Evolutionary conservation across 2,888 invertebrate genomes (phyloP), one percentile per base, ranked within the genome.

Genomic region (Pyrgus malvae): DNA sequence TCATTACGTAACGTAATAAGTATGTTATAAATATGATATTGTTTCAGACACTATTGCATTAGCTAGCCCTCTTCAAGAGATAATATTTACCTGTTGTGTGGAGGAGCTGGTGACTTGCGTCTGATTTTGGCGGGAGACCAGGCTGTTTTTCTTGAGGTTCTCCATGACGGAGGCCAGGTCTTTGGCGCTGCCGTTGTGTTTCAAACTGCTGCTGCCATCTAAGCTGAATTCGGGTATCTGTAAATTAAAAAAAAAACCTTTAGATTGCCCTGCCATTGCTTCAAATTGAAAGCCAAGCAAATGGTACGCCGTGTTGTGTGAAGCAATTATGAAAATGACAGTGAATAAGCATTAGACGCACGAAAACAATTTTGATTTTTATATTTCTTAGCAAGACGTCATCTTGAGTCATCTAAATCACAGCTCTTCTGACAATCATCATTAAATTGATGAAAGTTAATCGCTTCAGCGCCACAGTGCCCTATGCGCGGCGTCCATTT

Each of bases 91-190:
- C 88, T 92, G 92, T 69, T 92, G 91, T 60, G 87, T 71, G 19
- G 90, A 83, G 50, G 83, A 92, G 64, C 90, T 86, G 61, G 92
- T 91, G 72, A 92, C 91, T 73, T 92, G 92, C 7, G 88, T 84
- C 66, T 90, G 90, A 63, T 85, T 90, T 72, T 88, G 90, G 48
- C 84, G 81, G 58, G 82, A 80, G 60, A 80, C 75, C 56, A 82
- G 78, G 73, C 91, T 93, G 79, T 92, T 93, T 78, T 94, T 94
- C 75, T 94, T 94, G 68, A 94, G 91, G 82, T 93, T 94, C 83
- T 94, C 94, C 91, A 94, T 93, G 73, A 94, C 92, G 74, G 93
- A 91, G 65, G 93, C 91, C 88, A 93, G 86, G 67, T 94, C 93
- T 65, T 91, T 88, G 79, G 85, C 76, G 65, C 86, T 87, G 66